Evolutionary conservation across 1,140 invertebrate species (phyloP).

Genomic region (Sesamia nonagrioides): DNA sequence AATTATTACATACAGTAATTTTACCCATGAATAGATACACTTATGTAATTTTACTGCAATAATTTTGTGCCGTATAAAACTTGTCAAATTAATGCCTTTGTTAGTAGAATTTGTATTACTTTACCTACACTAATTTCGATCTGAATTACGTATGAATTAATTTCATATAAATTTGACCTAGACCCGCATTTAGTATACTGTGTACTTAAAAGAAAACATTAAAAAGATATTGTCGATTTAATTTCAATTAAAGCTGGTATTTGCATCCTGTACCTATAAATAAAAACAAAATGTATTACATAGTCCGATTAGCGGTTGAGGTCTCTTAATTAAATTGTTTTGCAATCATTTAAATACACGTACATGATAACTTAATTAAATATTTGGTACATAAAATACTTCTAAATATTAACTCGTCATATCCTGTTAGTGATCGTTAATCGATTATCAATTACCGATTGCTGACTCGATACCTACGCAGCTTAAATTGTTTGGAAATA

Average conservation of each 20-base stretch:
- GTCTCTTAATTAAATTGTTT: slow-evolving; percentile 5
- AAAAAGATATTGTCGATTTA: background rate
- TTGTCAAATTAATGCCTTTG: background rate
- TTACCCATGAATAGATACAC: background rate
- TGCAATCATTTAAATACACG: background rate
- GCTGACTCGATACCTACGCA: slow-evolving; percentile 3
- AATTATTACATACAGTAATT: slow-evolving; percentile 3
- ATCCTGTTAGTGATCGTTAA: slow-evolving; percentile 23
- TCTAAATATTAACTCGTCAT: background rate
- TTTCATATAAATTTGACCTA: background rate
- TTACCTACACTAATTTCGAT: background rate
- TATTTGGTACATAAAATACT: background rate
- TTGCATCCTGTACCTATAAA: slow-evolving; percentile 1
- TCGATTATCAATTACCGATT: slow-evolving; percentile 38
- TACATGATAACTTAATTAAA: background rate
- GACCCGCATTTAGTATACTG: background rate
- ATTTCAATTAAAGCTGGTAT: background rate
- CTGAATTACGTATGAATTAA: background rate
- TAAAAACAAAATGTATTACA: background rate
- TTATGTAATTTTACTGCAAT: background rate
- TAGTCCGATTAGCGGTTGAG: background rate
- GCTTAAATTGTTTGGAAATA: slow-evolving; percentile 24
- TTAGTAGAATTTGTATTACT: no score
- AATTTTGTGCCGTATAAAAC: background rate
- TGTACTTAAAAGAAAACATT: slow-evolving; percentile 4